Percentiles rank a stretch among this genome's conserved stretches.
These are phyloP conservation scores for Sinohyriopsis cumingii DNA, from an alignment of 2,888 invertebrate genomes.

Conservation along the genomic window DNA sequence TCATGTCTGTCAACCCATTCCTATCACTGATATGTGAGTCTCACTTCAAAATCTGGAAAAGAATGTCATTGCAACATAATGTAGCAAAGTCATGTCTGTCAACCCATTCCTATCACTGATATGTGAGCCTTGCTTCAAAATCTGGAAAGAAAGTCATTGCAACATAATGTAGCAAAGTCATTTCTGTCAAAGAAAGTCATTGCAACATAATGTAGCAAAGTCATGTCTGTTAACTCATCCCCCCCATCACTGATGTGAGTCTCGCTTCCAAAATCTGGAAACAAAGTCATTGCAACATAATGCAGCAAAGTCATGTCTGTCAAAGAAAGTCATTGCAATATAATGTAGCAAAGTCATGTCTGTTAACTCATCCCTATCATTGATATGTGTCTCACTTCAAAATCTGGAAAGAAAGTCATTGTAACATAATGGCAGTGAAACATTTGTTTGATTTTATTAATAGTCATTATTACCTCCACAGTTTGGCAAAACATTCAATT, in stretches of 20 bases:
- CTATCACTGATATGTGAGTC: slow-evolving; percentile 74
- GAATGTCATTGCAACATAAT: slow-evolving; percentile 64
- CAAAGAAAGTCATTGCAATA: slow-evolving; percentile 22
- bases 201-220: slow-evolving; percentile 72
- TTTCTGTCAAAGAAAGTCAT: slow-evolving; percentile 23
- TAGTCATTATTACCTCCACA: no score
- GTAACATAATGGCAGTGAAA: no score
- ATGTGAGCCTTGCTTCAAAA: slow-evolving; percentile 72
- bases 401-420: slow-evolving; percentile 62
- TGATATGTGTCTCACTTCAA: slow-evolving; percentile 72
- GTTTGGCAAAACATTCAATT: no score
- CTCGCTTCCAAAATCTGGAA: slow-evolving; percentile 72
- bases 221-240: slow-evolving; percentile 75
- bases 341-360: slow-evolving; percentile 75
- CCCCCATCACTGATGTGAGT: slow-evolving; percentile 74
- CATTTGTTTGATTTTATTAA: no score
- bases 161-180: no score
- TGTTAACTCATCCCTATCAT: slow-evolving; percentile 74
- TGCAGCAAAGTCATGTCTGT: slow-evolving; percentile 1
- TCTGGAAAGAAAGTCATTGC: slow-evolving; percentile 56
- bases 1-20: slow-evolving; percentile 75
- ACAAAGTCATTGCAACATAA: slow-evolving; percentile 4
- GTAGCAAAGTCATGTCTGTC: slow-evolving; percentile 75
- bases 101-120: slow-evolving; percentile 74
- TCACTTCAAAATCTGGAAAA: slow-evolving; percentile 70